Conservation (phyloP, 2,113 vertebrate genomes). For the Alexandromys fortis region DNA sequence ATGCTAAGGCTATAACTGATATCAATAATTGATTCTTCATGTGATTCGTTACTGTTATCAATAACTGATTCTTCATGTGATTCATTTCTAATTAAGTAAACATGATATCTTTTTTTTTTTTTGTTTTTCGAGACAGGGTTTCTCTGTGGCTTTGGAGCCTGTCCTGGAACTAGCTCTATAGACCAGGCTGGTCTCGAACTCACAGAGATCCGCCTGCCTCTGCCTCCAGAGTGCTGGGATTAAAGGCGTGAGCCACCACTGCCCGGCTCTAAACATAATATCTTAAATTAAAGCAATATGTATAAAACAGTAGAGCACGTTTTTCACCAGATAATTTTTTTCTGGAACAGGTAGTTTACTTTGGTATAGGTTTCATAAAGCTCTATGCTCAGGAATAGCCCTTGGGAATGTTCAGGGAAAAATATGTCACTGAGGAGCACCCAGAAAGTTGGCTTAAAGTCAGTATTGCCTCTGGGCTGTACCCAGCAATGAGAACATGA, state of each 20-base stretch:
- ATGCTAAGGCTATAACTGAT: not conserved
- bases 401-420: conserved; percentile 10
- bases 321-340: conserved; percentile 20
- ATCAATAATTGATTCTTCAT: not conserved
- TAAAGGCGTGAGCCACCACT: too few relatives aligned
- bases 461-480: not conserved
- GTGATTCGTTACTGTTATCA: not conserved
- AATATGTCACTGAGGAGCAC: not conserved
- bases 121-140: too few relatives aligned
- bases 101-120: not conserved
- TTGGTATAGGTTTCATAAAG: conserved; percentile 17
- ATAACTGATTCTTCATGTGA: not conserved
- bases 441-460: conserved; percentile 48
- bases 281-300: not conserved
- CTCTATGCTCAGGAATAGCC: not conserved
- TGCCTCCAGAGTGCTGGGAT: too few relatives aligned
- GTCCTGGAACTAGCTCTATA: too few relatives aligned
- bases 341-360: not conserved
- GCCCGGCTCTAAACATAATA: not conserved
- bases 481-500: not conserved
- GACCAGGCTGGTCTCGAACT: too few relatives aligned
- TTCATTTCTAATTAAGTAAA: conserved; percentile 7
- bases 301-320: not conserved
- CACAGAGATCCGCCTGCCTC: too few relatives aligned
- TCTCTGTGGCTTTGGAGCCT: too few relatives aligned